Conservation (phyloP, 2,888 invertebrate genomes). For the Diplazon laetatorius region DNA sequence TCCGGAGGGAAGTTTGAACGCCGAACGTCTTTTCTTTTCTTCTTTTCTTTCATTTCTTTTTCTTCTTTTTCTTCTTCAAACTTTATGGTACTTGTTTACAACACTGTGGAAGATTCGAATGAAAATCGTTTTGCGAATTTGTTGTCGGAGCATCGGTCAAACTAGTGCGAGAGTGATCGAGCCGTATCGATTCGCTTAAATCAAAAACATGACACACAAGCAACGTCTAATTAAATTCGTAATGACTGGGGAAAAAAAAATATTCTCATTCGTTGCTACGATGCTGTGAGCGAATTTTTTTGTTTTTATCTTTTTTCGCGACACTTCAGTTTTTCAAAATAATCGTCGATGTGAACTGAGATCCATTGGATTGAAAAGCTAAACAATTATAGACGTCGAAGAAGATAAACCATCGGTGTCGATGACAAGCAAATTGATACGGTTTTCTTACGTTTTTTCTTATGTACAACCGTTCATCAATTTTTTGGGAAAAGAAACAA, state of each 20-base stretch:
- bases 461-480: slow-evolving; percentile 70
- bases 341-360: neutral
- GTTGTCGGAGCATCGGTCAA: slow-evolving; percentile 35
- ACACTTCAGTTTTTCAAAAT: neutral
- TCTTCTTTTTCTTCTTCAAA: slow-evolving; percentile 22
- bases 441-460: slow-evolving; percentile 46
- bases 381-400: slow-evolving; percentile 36
- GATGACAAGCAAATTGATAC: slow-evolving; percentile 61
- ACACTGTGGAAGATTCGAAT: slow-evolving; percentile 70
- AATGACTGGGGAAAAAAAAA: neutral
- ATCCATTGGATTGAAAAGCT: neutral
- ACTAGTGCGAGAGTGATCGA: slow-evolving; percentile 37
- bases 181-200: slow-evolving; percentile 69
- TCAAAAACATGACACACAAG: slow-evolving; percentile 28
- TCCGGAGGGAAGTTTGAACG: slow-evolving; percentile 62
- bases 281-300: neutral
- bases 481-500: too few relatives aligned
- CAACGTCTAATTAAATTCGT: slow-evolving; percentile 5
- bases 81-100: slow-evolving; percentile 44
- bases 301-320: too few relatives aligned
- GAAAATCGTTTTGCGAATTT: slow-evolving; percentile 50
- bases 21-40: slow-evolving; percentile 31
- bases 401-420: slow-evolving; percentile 18
- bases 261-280: neutral
- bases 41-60: slow-evolving; percentile 7